Evolutionary conservation across 2,113 vertebrate genomes (phyloP).

Genomic region (Pelusios castaneus): DNA sequence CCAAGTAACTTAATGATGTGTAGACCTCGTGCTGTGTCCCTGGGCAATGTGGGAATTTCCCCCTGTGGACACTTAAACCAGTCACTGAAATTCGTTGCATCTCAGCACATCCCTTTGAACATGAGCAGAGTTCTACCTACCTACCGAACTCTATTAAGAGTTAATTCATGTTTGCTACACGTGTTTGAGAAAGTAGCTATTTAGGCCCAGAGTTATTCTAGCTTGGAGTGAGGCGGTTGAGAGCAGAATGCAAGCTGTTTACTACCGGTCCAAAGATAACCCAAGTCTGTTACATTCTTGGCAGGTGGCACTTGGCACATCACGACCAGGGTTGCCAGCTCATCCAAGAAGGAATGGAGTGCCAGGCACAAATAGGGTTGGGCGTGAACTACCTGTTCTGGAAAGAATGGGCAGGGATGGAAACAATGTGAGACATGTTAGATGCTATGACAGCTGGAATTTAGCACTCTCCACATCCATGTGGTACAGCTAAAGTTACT

Average conservation of each 20-base stretch:
- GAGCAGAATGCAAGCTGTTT: slow-evolving; percentile 7
- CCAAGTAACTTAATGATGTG: too few relatives aligned
- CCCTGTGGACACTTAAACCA: not conserved
- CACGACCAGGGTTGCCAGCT: not conserved
- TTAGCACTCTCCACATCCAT: not conserved
- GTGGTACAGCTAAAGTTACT: not conserved
- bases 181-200: not conserved
- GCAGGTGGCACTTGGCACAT: not conserved
- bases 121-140: not conserved
- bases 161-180: not conserved
- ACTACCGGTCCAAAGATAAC: slow-evolving; percentile 31
- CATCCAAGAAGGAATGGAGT: not conserved
- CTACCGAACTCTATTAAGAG: not conserved
- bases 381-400: slow-evolving; percentile 23
- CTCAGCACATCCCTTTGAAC: fast-evolving
- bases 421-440: slow-evolving; percentile 20
- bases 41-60: too few relatives aligned
- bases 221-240: not conserved
- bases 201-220: not conserved
- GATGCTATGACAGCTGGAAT: not conserved
- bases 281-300: slow-evolving; percentile 2
- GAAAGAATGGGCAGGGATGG: slow-evolving; percentile 18
- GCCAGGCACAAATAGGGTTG: not conserved
- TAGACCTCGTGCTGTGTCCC: not conserved
- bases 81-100: not conserved